phyloP scores from a whole-genome alignment of 2,888 invertebrate genomes.

The Troides helena region DNA sequence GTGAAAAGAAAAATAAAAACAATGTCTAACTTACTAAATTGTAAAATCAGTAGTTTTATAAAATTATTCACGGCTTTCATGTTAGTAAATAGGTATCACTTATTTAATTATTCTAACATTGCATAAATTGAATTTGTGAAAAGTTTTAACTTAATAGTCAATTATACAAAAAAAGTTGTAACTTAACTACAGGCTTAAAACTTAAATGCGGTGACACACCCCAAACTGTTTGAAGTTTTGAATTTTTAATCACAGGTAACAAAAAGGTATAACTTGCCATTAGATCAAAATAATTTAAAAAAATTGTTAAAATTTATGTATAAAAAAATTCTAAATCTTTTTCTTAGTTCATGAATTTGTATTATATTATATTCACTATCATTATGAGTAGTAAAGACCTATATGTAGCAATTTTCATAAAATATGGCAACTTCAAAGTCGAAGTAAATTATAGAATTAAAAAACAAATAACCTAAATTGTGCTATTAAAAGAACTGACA shows the following conservation, averaged over 20 bases:
- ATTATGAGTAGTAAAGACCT: no score
- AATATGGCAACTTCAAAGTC: not conserved
- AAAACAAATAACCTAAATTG: not conserved
- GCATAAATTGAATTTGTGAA: not conserved
- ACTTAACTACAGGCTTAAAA: not conserved
- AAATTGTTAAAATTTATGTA: not conserved
- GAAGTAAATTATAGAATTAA: not conserved
- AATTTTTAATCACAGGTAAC: slow-evolving; percentile 3
- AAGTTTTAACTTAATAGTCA: not conserved
- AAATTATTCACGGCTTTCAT: not conserved
- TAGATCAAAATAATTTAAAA: not conserved
- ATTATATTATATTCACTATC: no score
- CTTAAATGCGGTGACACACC: slow-evolving; percentile 16
- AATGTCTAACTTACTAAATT: not conserved
- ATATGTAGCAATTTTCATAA: no score
- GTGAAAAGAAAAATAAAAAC: not conserved
- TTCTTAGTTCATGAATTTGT: no score
- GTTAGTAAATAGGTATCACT: not conserved
- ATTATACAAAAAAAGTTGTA: no score
- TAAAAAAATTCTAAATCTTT: no score
- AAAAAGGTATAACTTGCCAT: not conserved
- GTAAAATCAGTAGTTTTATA: not conserved
- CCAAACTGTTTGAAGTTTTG: slow-evolving; percentile 16
- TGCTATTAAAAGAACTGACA: not conserved
- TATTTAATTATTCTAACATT: not conserved